These are phyloP conservation scores for Sylvilagus floridanus DNA, from an alignment of 2,797 vertebrate genomes.

Conservation along the genomic window DNA sequence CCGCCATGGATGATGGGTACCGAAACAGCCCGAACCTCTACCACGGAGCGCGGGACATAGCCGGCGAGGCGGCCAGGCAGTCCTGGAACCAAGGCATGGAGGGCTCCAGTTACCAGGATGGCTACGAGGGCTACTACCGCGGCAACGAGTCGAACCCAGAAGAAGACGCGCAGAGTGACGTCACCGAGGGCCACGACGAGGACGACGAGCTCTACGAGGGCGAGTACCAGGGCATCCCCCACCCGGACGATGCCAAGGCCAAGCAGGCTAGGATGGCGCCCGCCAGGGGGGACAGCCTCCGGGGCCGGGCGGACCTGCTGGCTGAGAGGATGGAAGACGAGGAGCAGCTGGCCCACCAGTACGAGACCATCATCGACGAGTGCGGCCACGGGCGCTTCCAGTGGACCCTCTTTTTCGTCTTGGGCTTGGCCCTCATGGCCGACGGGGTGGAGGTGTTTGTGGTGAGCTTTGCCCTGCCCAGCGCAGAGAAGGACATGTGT, in stretches of 20 bases:
- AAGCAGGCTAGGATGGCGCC: conserved; percentile 90
- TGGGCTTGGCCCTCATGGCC: conserved; percentile 97
- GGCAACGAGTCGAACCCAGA: conserved; percentile 91
- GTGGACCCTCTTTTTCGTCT: conserved; percentile 95
- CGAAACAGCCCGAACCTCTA: conserved; percentile 90
- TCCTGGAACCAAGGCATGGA: conserved; percentile 85
- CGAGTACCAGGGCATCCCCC: conserved; percentile 98
- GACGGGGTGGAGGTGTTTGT: conserved; percentile 98
- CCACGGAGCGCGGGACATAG: conserved; percentile 86
- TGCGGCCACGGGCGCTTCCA: conserved; percentile 98
- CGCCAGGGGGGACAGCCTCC: conserved; percentile 90
- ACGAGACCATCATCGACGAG: conserved; percentile 97
- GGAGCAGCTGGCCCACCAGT: conserved; percentile 95
- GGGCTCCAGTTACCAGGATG: conserved; percentile 89
- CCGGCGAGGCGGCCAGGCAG: conserved; percentile 70
- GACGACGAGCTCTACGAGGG: conserved; percentile 98
- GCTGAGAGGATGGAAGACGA: conserved; percentile 91
- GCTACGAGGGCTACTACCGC: conserved; percentile 92
- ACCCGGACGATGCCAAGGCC: conserved; percentile 95
- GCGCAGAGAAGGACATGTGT: conserved; percentile 99
- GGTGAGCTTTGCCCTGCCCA: conserved; percentile 97
- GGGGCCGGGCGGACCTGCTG: conserved; percentile 90
- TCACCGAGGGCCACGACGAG: conserved; percentile 96
- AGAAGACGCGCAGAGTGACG: conserved; percentile 96
- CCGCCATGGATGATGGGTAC: conserved; percentile 93